Evolutionary conservation across 2,888 invertebrate genomes (phyloP).

Genomic region (Leptinotarsa rubiginosa): DNA sequence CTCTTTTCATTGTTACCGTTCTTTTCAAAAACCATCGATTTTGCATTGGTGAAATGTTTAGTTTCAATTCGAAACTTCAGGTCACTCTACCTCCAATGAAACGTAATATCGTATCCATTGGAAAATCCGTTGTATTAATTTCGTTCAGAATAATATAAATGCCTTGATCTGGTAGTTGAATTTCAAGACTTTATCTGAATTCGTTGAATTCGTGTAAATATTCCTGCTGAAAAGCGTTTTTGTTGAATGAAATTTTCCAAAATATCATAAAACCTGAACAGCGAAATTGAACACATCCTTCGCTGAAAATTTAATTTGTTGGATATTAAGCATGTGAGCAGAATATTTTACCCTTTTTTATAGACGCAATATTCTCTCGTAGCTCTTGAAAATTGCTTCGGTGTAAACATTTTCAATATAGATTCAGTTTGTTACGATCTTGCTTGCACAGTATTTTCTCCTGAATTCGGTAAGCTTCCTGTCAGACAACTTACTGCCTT

Average conservation of each 20-base stretch:
- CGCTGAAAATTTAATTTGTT: neutral
- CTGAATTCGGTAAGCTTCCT: slow-evolving; percentile 26
- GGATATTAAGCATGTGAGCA: neutral
- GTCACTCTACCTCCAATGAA: too few species aligned
- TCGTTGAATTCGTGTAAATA: too few species aligned
- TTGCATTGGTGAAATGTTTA: too few species aligned
- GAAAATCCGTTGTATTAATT: too few species aligned
- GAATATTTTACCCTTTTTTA: neutral
- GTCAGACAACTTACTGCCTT: slow-evolving; percentile 23
- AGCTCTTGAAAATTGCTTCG: neutral
- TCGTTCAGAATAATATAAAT: too few species aligned
- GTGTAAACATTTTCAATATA: neutral
- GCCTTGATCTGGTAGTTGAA: too few species aligned
- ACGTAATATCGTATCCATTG: too few species aligned
- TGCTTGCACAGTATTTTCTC: neutral
- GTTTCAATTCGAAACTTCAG: too few species aligned
- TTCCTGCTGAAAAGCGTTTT: neutral
- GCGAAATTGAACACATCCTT: neutral
- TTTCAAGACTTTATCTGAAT: too few species aligned
- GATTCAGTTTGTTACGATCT: neutral
- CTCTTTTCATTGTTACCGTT: too few species aligned
- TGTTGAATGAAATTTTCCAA: neutral
- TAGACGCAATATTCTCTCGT: neutral
- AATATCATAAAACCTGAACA: neutral
- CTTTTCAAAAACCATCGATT: too few species aligned